phyloP scores from a whole-genome alignment of 1,140 invertebrate species.

The Zeugodacus cucurbitae region DNA sequence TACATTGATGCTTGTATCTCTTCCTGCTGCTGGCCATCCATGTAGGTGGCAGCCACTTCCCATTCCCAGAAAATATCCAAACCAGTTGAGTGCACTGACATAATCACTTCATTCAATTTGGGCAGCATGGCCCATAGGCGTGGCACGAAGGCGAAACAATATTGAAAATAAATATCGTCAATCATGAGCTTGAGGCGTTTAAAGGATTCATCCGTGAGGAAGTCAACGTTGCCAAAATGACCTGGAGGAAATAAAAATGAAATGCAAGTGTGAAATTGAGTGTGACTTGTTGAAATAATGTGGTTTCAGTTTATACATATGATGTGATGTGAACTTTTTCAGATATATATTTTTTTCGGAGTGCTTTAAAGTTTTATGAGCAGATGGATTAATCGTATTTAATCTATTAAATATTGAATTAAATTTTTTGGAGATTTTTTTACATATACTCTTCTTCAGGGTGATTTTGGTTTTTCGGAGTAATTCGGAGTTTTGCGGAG shows the following conservation, averaged over 20 bases:
- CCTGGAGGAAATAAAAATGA: constrained; percentile 41
- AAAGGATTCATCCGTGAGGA: constrained; percentile 53
- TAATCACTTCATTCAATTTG: constrained; percentile 52
- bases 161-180: constrained; percentile 56
- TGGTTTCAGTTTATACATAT: too few species aligned
- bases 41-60: constrained; percentile 54
- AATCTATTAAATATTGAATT: too few species aligned
- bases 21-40: constrained; percentile 56
- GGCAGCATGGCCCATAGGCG: constrained; percentile 53
- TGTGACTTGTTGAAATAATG: too few species aligned
- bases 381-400: too few species aligned
- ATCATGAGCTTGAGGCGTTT: constrained; percentile 57
- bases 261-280: not conserved
- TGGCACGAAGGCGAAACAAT: constrained; percentile 52
- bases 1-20: constrained; percentile 52
- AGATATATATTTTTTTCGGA: too few species aligned
- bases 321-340: too few species aligned
- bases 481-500: too few species aligned
- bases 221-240: constrained; percentile 54
- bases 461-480: too few species aligned
- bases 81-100: constrained; percentile 57
- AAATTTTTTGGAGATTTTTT: too few species aligned
- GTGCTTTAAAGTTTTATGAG: too few species aligned
- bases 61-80: constrained; percentile 61
- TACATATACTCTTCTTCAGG: too few species aligned